Evolutionary conservation across 2,113 vertebrate species (phyloP), one percentile per base, ranked within the genome.

Genomic region (Ornithorhynchus anatinus): DNA sequence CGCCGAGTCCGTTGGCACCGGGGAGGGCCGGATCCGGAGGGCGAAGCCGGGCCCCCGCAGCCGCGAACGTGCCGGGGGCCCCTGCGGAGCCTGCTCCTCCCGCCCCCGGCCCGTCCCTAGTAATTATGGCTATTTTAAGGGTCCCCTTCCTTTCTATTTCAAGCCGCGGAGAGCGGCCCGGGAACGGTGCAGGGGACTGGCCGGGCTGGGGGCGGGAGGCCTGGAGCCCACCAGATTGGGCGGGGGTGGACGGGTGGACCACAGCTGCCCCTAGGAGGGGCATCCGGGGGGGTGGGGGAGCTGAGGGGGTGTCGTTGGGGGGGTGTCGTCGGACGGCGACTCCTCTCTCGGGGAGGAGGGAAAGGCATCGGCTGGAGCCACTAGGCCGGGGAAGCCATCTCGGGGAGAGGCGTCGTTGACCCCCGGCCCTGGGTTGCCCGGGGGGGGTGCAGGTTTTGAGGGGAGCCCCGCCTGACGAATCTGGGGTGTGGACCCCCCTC

Each of bases 41-140:
- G 68, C 62, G 73, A 73, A 75, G 84, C 81, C 58, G 14, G 71
- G 67, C 57, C 66, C 75, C 25, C 75, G 65, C 71, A 77, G 76
- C 43, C 57, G 29, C 23, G 61, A 72, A 70, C 45, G 57, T 68
- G 62, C 73, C 59, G 44, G 51, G 73, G 77, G 74, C 80, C 88
- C 69, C 53, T 84, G 80, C 76, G 52, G 31, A 48, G 57, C 32
- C 61, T 73, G 77, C 77, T 81, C 80, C 75, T 76, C 87, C 77
- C 79, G 79, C 37, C 57, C 64, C 77, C 78, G 73, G 61, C 61
- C 38, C 27, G 51, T 79, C 84, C 86, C 75, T 82, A 92, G 91
- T 93, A 92, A 93, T 94, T 94, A 92, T 3, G 56, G 33, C 81
- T 93, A 94, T 94, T 94, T 92, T 91, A 89, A 90, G 90, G 78